phyloP scores from a whole-genome alignment of 2,113 vertebrate genomes.

The Dascyllus trimaculatus region DNA sequence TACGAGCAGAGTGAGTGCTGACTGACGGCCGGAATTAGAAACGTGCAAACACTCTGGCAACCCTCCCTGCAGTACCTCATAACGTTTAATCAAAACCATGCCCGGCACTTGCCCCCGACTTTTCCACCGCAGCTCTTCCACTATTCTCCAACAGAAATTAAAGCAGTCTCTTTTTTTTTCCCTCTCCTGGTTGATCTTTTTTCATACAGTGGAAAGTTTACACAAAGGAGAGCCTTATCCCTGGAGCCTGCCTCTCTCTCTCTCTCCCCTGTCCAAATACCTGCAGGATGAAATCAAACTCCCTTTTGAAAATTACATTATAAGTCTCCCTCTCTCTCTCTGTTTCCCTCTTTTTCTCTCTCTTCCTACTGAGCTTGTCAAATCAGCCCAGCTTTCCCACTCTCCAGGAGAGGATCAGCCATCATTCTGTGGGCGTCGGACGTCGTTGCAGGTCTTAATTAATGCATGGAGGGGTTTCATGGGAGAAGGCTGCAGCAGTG shows the following conservation, averaged over 20 bases:
- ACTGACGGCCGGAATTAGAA: slow-evolving; percentile 60
- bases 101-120: slow-evolving; percentile 51
- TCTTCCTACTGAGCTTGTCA: slow-evolving; percentile 20
- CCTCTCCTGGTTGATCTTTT: slow-evolving; percentile 36
- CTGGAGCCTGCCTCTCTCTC: slow-evolving; percentile 38
- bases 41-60: slow-evolving; percentile 55
- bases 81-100: slow-evolving; percentile 75
- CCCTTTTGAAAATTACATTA: slow-evolving; percentile 59
- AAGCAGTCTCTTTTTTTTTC: slow-evolving; percentile 34
- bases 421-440: slow-evolving; percentile 50
- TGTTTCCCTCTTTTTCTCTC: slow-evolving; percentile 1
- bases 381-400: slow-evolving; percentile 44
- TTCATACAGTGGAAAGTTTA: slow-evolving; percentile 69
- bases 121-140: slow-evolving; percentile 42
- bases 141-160: slow-evolving; percentile 39
- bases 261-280: slow-evolving; percentile 66
- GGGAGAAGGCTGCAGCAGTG: slow-evolving; percentile 23
- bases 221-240: slow-evolving; percentile 65
- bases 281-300: slow-evolving; percentile 77
- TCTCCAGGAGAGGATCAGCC: slow-evolving; percentile 54
- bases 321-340: slow-evolving; percentile 17
- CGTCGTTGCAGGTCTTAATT: slow-evolving; percentile 49
- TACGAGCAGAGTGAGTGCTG: slow-evolving; percentile 40
- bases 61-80: slow-evolving; percentile 59
- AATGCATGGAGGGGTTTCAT: slow-evolving; percentile 31